Evolutionary conservation across 2,113 vertebrate species (phyloP), one percentile per base, ranked within the genome.

Genomic region (Festucalex cinctus): DNA sequence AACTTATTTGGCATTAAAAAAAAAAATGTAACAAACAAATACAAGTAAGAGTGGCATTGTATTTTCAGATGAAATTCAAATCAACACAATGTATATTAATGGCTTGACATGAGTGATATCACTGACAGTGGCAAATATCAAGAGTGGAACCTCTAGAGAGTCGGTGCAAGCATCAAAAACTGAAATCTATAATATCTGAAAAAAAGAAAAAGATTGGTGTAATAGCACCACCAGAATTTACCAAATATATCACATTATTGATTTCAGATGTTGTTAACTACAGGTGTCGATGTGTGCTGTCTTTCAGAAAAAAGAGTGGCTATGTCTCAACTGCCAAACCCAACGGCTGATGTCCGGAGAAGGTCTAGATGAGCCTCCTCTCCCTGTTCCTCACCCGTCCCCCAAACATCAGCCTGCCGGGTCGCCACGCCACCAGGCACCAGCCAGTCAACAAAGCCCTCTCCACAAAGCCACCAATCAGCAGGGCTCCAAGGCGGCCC

Each of bases 251-350:
- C 14, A 35, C 3, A 22, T 20, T 3, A 14, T 28, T 6, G 1
- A 46, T 32, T 9, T 41, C 5, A 48, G 0, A 63, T 6, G n/a
- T 16, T 24, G 0, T 6, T 71, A 54, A 2, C 65, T 13, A 35
- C 22, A 54, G 56, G 10, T 8, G 1, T 13, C 44, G 35, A 51
- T 59, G 59, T 57, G 14, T 81, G 13, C 44, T 84, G 60, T 20
- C 46, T 90, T 86, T 91, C 91, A 99, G 97, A 98, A 98, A 90
- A 97, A 96, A 2, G 97, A 99, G 80, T 99, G 97, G 97, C 91
- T 99, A 41, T 99, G 97, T 91, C 92, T 99, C 83, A 99, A 97
- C 92, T 99, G 97, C 93, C 97, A 99, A 93, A 99, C 97, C 10
- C 94, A 96, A 85, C 89, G 96, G 75, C 87, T 99, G 65, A 92